Conservation (phyloP, 1,140 invertebrate species). For the Plectrocnemia conspersa region DNA sequence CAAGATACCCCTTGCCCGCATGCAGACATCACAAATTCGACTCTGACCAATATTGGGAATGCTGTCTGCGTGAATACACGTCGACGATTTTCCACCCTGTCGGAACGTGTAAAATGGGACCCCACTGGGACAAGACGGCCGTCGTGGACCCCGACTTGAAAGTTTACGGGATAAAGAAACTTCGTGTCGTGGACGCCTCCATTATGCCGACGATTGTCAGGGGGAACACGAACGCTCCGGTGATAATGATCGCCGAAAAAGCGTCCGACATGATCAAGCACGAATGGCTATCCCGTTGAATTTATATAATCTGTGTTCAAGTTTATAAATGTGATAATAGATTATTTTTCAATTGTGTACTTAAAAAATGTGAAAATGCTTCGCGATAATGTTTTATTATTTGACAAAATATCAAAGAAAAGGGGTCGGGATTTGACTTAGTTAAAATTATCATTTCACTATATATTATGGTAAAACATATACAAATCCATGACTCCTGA, state of each 20-base stretch:
- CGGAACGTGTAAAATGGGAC: conserved; percentile 81
- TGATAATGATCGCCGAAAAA: conserved; percentile 68
- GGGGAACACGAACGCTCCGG: conserved; percentile 62
- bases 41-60: conserved; percentile 67
- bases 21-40: conserved; percentile 59
- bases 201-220: conserved; percentile 60
- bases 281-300: conserved; percentile 42
- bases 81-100: conserved; percentile 68
- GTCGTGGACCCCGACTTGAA: conserved; percentile 64
- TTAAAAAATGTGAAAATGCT: too few species aligned
- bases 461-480: too few species aligned
- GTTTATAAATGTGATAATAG: background rate
- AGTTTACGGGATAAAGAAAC: conserved; percentile 61
- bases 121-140: conserved; percentile 54
- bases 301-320: background rate
- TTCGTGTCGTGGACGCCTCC: conserved; percentile 69
- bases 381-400: too few species aligned
- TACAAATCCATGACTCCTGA: too few species aligned
- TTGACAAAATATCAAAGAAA: too few species aligned
- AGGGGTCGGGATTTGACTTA: too few species aligned
- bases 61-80: conserved; percentile 60
- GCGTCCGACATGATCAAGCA: conserved; percentile 60
- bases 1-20: conserved; percentile 54
- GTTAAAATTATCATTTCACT: too few species aligned
- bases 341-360: too few species aligned